phyloP scores from a whole-genome alignment of 2,113 vertebrate genomes.

The Maccullochella peelii region DNA sequence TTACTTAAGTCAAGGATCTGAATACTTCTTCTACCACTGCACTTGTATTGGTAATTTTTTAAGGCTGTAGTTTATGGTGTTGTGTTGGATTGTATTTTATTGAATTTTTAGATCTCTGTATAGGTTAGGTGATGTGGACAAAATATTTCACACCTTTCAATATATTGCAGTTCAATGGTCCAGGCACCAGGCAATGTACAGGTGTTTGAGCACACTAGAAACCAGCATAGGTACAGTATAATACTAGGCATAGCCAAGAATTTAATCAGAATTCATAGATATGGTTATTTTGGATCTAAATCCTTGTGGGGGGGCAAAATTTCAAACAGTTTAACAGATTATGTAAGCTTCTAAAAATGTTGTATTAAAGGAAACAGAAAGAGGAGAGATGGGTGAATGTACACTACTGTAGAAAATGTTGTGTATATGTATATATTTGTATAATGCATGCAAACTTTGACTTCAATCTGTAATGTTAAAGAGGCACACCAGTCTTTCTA shows the following conservation, averaged over 20 bases:
- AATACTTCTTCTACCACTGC: too few relatives aligned
- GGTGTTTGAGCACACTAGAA: neutral
- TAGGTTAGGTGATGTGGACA: neutral
- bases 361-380: neutral
- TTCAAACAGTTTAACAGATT: too few relatives aligned
- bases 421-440: neutral
- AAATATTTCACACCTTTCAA: neutral
- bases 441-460: slow-evolving; percentile 28
- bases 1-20: neutral
- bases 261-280: neutral
- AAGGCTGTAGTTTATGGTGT: neutral
- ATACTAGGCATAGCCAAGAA: neutral
- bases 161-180: neutral
- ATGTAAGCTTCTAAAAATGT: neutral
- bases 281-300: neutral
- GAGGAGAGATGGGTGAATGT: neutral
- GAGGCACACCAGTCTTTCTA: neutral
- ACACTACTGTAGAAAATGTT: slow-evolving; percentile 4
- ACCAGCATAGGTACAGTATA: neutral
- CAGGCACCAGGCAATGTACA: neutral
- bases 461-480: neutral
- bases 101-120: neutral
- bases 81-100: neutral
- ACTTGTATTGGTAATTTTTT: neutral
- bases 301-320: neutral